Conservation (phyloP, 1,140 invertebrate species). For the Dendrolimus punctatus region DNA sequence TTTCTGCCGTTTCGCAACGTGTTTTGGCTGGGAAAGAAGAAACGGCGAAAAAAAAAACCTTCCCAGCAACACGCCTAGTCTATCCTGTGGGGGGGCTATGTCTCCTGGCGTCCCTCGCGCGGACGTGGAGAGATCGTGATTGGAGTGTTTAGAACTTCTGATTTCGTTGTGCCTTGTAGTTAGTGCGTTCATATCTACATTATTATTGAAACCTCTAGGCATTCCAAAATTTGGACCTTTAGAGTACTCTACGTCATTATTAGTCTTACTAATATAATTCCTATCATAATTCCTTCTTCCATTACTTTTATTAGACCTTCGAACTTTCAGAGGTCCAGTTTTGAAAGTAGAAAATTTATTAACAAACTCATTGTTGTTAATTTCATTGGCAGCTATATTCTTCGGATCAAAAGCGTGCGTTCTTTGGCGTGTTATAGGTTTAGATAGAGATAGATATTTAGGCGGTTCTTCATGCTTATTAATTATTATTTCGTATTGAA, state of each 20-base stretch:
- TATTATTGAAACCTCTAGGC: constrained; percentile 26
- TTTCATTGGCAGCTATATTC: constrained; percentile 38
- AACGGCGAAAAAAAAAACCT: too few species aligned
- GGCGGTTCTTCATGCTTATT: constrained; percentile 67
- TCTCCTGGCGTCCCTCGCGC: too few species aligned
- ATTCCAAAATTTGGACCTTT: constrained; percentile 53
- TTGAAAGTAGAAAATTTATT: constrained; percentile 43
- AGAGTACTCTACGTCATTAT: constrained; percentile 57
- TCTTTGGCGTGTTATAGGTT: constrained; percentile 66
- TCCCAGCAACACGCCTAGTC: too few species aligned
- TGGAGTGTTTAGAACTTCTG: constrained; percentile 36
- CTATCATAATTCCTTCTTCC: constrained; percentile 18
- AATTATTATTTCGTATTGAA: constrained; percentile 71
- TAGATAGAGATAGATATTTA: constrained; percentile 67
- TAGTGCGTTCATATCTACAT: constrained; percentile 29
- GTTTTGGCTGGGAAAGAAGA: too few species aligned
- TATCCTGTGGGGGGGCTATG: too few species aligned
- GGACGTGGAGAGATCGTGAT: too few species aligned
- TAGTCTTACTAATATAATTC: constrained; percentile 40
- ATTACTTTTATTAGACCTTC: constrained; percentile 51
- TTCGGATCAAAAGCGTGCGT: constrained; percentile 55
- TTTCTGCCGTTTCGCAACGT: too few species aligned
- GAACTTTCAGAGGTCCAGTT: constrained; percentile 33
- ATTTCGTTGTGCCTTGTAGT: constrained; percentile 30
- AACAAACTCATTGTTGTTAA: constrained; percentile 43